A percentile compares a stretch with the other conserved stretches of the same genome.
Evolutionary conservation across 2,797 vertebrate genomes (phyloP).

Genomic region (Danio choprae): DNA sequence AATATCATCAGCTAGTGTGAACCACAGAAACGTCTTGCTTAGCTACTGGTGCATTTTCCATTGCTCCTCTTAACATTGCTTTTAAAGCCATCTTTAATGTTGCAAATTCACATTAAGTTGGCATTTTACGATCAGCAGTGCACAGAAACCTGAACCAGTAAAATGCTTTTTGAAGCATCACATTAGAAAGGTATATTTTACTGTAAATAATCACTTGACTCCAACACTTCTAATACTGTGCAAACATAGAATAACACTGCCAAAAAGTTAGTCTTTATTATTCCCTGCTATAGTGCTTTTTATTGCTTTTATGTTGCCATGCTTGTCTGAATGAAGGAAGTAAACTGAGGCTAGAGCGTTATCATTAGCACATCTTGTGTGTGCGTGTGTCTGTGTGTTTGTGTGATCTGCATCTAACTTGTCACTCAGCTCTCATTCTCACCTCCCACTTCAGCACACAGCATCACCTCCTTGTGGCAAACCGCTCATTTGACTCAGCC

Average conservation of each 20-base stretch:
- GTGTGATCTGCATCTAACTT: slow-evolving; percentile 63
- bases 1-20: background rate
- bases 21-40: slow-evolving; percentile 1
- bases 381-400: slow-evolving; percentile 59
- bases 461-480: slow-evolving; percentile 60
- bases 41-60: slow-evolving; percentile 8
- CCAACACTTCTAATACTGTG: background rate
- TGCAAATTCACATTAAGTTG: background rate
- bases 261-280: background rate
- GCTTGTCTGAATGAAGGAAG: slow-evolving; percentile 30
- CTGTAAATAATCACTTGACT: background rate
- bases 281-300: slow-evolving; percentile 4
- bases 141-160: slow-evolving; percentile 7
- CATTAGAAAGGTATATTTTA: background rate
- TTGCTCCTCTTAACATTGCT: background rate
- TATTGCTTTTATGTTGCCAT: background rate
- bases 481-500: slow-evolving; percentile 65
- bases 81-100: background rate
- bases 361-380: slow-evolving; percentile 56
- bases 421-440: slow-evolving; percentile 68
- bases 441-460: slow-evolving; percentile 73
- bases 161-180: slow-evolving; percentile 15
- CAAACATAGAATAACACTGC: background rate
- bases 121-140: slow-evolving; percentile 30
- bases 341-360: slow-evolving; percentile 7